These are phyloP conservation scores for Isichthys henryi DNA, from an alignment of 2,113 vertebrate species.

Conservation along the genomic window DNA sequence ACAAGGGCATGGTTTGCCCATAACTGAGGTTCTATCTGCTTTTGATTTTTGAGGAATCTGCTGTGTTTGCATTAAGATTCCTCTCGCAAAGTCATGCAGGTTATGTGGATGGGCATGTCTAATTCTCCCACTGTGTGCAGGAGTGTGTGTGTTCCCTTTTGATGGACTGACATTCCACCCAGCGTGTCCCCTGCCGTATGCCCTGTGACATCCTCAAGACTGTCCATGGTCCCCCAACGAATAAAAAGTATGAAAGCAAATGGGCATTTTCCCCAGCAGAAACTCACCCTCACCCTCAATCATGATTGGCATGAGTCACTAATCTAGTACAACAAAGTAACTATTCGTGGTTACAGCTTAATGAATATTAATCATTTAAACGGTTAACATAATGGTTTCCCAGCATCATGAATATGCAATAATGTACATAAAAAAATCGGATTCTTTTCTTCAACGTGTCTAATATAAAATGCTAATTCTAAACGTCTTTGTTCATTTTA, in stretches of 20 bases:
- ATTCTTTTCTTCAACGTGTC: constrained; percentile 20
- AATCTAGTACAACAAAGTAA: neutral
- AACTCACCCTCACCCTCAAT: neutral
- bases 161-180: neutral
- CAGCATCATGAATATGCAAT: constrained; percentile 62
- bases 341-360: constrained; percentile 52
- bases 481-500: constrained; percentile 40
- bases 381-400: constrained; percentile 56
- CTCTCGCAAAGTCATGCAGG: neutral
- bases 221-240: neutral
- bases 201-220: neutral
- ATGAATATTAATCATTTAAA: constrained; percentile 64
- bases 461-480: constrained; percentile 41
- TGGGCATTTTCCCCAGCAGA: neutral
- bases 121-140: neutral
- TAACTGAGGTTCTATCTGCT: neutral
- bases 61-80: neutral
- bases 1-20: constrained; percentile 1
- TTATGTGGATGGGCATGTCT: neutral
- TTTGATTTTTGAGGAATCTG: neutral
- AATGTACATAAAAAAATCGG: constrained; percentile 36
- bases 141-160: neutral
- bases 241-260: neutral
- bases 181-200: neutral
- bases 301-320: neutral